Base-by-base conservation (phyloP, 2,888 invertebrate species). In the Pegoplata infirma region DNA sequence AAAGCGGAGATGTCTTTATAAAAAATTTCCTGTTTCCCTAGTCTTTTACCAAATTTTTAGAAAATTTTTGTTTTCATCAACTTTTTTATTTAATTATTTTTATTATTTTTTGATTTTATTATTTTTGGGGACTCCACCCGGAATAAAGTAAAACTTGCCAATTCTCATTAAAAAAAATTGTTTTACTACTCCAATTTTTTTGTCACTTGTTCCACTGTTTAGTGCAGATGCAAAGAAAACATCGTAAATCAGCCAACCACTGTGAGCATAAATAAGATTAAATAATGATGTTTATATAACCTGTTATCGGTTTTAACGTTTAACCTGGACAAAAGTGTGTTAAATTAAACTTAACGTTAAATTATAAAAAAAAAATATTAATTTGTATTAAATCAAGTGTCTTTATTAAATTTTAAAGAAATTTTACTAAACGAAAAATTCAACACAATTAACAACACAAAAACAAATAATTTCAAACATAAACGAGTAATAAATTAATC, bases 231-330 rank as follows among this genome's bases (percentile, higher is more conserved):
- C 55, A 47, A 61, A 61, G 25, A n/a, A n/a, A n/a, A n/a, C n/a
- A n/a, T n/a, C n/a, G n/a, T n/a, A n/a, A 40, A 40, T 7, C 2
- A 32, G 6, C 3, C 6, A 23, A 32, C 3, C 32, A 1, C 10
- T 5, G 32, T 5, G 10, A 10, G 68, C n/a, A 61, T 23, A 56
- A 68, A 55, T 55, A 28, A 40, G 47, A 68, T 68, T 75, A 75
- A 68, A 61, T 55, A 36, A 19, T 68, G 14, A 16, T 56, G 21
- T 28, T 51, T 32, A 8, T 40, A 61, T 28, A 78, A 78, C 78
- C 74, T 66, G 78, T 78, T 78, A 61, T 59, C 66, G 49, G 44
- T 36, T 36, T 71, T 66, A 49, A 61, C 1, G 12, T 58, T 73
- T 69, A 69, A 59, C 55, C 53, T 47, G 56, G 5, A 3, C 36